These are phyloP conservation scores for Hephaestus fuliginosus DNA, from an alignment of 2,797 vertebrate species.

Conservation along the genomic window DNA sequence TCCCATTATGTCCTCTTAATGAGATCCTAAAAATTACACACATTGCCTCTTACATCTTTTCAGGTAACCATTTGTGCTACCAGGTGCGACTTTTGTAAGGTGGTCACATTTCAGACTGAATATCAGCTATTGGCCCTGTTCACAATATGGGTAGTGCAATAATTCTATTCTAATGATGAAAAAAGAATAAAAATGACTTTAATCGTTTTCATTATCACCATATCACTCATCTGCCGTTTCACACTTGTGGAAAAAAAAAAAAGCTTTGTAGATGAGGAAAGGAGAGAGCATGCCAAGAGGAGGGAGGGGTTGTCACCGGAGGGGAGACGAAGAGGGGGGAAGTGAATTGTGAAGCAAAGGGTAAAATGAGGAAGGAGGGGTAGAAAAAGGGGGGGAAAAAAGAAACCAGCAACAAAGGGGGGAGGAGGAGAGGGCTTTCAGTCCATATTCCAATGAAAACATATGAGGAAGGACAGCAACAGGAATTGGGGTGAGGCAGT, in stretches of 20 bases:
- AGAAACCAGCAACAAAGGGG: not conserved
- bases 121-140: not conserved
- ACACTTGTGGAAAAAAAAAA: not conserved
- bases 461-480: constrained; percentile 20
- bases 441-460: constrained; percentile 9
- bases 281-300: not conserved
- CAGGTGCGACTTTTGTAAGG: not conserved
- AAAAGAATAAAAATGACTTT: not conserved
- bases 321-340: constrained; percentile 1
- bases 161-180: not conserved
- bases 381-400: not conserved
- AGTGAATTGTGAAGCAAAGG: not conserved
- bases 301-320: constrained; percentile 18
- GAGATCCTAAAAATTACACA: too few relatives aligned
- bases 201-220: not conserved
- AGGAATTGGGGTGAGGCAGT: not conserved
- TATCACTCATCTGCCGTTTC: not conserved
- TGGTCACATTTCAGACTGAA: not conserved
- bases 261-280: not conserved
- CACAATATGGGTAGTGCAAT: not conserved
- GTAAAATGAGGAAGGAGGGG: not conserved
- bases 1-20: not conserved
- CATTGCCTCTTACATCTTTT: not conserved
- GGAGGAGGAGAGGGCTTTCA: not conserved
- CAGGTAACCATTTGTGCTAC: not conserved